Evolutionary conservation across 2,888 invertebrate species (phyloP).

Genomic region (Uropetala carovei): DNA sequence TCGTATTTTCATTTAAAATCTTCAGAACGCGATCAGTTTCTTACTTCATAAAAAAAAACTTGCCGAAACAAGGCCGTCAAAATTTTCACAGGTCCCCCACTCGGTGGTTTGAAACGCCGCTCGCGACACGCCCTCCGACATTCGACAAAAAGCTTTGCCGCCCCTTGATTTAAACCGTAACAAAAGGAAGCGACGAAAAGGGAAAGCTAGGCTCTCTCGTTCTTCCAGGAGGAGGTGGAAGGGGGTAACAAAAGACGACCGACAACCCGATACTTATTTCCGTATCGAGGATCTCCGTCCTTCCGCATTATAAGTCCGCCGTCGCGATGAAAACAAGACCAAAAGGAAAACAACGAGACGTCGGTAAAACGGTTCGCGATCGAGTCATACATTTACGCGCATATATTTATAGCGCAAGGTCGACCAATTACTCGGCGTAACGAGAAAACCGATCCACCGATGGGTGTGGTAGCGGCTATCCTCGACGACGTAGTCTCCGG

Average conservation of each 20-base stretch:
- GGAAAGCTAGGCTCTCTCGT: too few species aligned
- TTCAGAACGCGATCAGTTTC: too few species aligned
- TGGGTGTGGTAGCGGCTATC: neutral
- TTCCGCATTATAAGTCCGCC: neutral
- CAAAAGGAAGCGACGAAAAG: too few species aligned
- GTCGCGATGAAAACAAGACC: neutral
- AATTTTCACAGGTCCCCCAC: too few species aligned
- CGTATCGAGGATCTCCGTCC: neutral
- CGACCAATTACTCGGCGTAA: constrained; percentile 24
- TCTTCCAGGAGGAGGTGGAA: too few species aligned
- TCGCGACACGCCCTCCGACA: too few species aligned
- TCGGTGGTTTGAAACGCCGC: too few species aligned
- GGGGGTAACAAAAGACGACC: neutral
- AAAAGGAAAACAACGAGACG: neutral
- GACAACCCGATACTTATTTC: neutral
- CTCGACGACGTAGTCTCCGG: neutral
- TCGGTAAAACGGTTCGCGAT: neutral
- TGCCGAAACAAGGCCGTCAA: too few species aligned
- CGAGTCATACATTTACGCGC: neutral
- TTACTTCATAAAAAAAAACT: too few species aligned
- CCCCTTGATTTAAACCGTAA: too few species aligned
- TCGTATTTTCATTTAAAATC: too few species aligned
- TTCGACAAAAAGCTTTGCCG: too few species aligned
- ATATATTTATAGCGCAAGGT: constrained; percentile 16
- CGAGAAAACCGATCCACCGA: neutral